Evolutionary conservation across 2,797 vertebrate genomes (phyloP).

Genomic region (Myotis findleyi): DNA sequence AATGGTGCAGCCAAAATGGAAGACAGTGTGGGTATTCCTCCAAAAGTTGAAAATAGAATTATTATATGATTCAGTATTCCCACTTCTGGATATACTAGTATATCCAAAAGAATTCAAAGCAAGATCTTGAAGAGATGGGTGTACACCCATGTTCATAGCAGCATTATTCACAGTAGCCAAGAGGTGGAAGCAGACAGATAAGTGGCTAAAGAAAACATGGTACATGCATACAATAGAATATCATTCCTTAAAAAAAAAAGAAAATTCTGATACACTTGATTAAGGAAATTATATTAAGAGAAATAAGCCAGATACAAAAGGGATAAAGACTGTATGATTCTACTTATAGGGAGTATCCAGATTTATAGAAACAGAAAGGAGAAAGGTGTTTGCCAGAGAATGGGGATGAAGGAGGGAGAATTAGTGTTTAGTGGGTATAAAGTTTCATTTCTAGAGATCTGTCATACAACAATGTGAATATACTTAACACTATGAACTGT

Average conservation of each 20-base stretch:
- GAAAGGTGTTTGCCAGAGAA: neutral
- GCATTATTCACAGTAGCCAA: neutral
- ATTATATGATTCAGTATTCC: neutral
- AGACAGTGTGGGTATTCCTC: neutral
- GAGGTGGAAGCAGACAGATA: neutral
- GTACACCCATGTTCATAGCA: neutral
- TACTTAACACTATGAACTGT: neutral
- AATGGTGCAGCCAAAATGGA: fast-evolving
- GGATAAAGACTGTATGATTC: neutral
- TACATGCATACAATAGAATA: neutral
- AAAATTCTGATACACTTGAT: neutral
- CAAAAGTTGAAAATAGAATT: neutral
- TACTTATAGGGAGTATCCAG: neutral
- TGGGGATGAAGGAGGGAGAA: neutral
- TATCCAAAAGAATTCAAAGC: neutral
- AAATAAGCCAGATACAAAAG: neutral
- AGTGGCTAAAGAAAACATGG: neutral
- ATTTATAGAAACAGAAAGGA: neutral
- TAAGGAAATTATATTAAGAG: neutral
- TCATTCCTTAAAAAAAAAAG: neutral
- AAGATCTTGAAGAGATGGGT: neutral
- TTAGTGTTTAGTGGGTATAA: neutral
- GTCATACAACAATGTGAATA: neutral
- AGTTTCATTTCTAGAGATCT: neutral
- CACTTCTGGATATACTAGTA: neutral